These are phyloP conservation scores for Pseudochirops corinnae DNA, from an alignment of 2,797 vertebrate species.

Conservation along the genomic window DNA sequence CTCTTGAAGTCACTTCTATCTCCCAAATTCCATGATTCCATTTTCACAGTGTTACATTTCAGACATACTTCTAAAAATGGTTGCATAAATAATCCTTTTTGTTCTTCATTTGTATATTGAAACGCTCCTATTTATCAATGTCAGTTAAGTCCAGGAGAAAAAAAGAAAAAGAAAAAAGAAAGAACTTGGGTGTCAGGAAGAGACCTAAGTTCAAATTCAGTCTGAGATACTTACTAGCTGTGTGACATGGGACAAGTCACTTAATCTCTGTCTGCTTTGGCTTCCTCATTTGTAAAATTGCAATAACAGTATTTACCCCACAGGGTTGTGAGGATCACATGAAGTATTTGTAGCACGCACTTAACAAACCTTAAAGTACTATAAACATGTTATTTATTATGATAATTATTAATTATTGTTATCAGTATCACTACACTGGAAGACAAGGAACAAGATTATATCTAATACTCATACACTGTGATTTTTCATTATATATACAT, in stretches of 20 bases:
- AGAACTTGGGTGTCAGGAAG: neutral
- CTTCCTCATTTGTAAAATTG: neutral
- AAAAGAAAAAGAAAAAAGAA: neutral
- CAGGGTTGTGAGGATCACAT: neutral
- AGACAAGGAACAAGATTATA: constrained; percentile 24
- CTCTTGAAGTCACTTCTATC: too few species aligned
- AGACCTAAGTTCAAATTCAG: neutral
- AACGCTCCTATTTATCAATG: neutral
- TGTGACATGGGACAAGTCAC: neutral
- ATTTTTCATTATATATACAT: constrained; percentile 9
- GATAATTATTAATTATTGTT: neutral
- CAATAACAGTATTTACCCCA: neutral
- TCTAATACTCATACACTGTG: neutral
- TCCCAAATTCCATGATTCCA: too few species aligned
- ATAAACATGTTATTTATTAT: neutral
- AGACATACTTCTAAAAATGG: neutral
- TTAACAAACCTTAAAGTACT: neutral
- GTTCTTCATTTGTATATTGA: neutral
- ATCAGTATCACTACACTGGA: neutral
- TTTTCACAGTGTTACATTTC: neutral
- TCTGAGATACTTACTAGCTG: neutral
- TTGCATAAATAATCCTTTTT: neutral
- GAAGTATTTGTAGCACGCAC: neutral
- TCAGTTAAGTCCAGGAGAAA: neutral
- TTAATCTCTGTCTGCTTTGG: neutral